Base-by-base conservation (phyloP, 2,888 invertebrate species). In the Lepetodrilus schrolli region DNA sequence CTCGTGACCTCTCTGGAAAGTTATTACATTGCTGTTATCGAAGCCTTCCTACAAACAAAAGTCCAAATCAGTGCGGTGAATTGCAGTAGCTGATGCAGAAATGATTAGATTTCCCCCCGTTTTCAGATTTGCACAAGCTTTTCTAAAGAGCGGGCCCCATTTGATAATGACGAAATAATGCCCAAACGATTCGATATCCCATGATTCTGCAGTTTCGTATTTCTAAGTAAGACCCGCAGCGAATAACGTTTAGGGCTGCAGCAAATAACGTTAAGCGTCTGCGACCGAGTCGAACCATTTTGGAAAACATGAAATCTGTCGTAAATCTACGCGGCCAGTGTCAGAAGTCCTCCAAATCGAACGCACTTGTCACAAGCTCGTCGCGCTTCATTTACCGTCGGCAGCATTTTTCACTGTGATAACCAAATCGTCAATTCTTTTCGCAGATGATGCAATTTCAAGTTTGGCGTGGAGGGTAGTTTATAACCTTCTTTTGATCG, bases 381-480 rank as follows among this genome's bases (percentile, higher is more conserved):
- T 34, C 36, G 69, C 68, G 77, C 66, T 49, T 72, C 74, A 77
- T 74, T 77, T 50, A 30, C 30, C 72, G 34, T 13, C 43, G 20
- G 66, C 72, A 66, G 74, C 74, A 66, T 77, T 77, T 74, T 74
- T 74, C 74, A 70, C 66, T 26, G 70, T 51, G 77, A 77, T 77
- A 77, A 73, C 77, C 75, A 72, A 68, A 75, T 75, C 72, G 69
- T 72, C 69, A 50, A 34, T 65, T 49, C 48, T 69, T 69, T 69
- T 72, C 72, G 69, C 75, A 75, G 69, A 75, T 75, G 72, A 75
- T 72, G 75, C 75, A 75, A 75, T 75, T 75, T 72, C 66, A 47
- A 34, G 65, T 21, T 30, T 43, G 72, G 51, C 72, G 43, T 72
- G 34, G 49, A 37, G 66, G 68, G 69, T 65, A 69, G 69, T 75